Base-by-base conservation (phyloP, 1,140 invertebrate genomes). In the Plutomurus gul region DNA sequence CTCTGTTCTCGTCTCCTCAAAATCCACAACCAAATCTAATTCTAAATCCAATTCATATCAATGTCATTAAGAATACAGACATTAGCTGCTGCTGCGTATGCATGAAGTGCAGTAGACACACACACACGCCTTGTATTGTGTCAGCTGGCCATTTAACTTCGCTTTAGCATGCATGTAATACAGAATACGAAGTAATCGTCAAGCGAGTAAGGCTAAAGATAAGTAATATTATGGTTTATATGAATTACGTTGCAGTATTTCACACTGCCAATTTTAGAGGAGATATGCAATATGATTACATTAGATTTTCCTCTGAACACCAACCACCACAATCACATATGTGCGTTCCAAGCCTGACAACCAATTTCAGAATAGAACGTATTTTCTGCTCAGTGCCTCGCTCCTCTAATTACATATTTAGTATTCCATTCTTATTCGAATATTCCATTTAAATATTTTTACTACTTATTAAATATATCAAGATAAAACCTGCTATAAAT, bases 11-110 rank as follows among this genome's bases (percentile, higher is more conserved):
- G 20, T 71, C 65, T 65, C 56, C n/a, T 77, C 75, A 72, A 77
- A 77, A 77, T 71, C 76, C 65, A 77, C 60, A 77, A 77, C 75
- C 56, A 37, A 77, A 46, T 36, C 76, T 77, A 77, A 77, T 77
- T 77, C 46, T 72, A 47, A 72, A 47, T 47, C 65, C 30, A 43
- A 77, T 77, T 77, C 65, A 72, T 71, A 37, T 77, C 76, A 77
- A 77, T 77, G 76, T 77, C 76, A 77, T 43, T 43, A 46, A 65
- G 56, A 16, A 65, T 65, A 65, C 27, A 22, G 20, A 18, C 20
- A 47, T 5, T 47, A 18, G 46, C 7, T 30, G 10, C 18, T 65
- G 36, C 18, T 60, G 27, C 16, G 51, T n/a, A n/a, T n/a, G n/a
- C n/a, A n/a, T n/a, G n/a, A n/a, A n/a, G n/a, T n/a, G n/a, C n/a